Base-by-base conservation (phyloP, 1,140 invertebrate species). In the Dicyema japonicum region DNA sequence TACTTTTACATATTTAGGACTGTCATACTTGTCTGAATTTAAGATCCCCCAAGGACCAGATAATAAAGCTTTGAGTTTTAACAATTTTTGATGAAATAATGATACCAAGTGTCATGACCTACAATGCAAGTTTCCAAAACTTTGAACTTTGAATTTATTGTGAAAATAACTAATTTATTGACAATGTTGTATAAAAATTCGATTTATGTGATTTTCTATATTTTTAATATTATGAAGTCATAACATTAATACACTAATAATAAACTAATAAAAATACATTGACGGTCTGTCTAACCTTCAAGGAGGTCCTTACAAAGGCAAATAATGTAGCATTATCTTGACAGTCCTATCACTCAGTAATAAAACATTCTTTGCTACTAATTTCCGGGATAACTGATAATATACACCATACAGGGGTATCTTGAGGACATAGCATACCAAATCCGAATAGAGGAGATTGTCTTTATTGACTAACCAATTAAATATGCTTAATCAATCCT, bases 331-430 rank as follows among this genome's bases (percentile, higher is more conserved):
- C 85, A 52, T 97, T 97, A 48, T 97, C 38, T 88, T 64, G 1
- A 97, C 88, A 0, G 88, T 97, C 9, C 88, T 88, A 50, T 97
- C 88, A 34, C 74, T 82, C 42, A 97, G 97, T 19, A 97, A 55
- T 1, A 88, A 88, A 85, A 97, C 97, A 44, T 97, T 97, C 88
- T 97, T 97, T 3, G 80, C 85, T 7, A 97, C 88, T 14, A 97
- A 58, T 36, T 78, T 62, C 65, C 72, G 46, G 9, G 57, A 46
- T 45, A 37, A 7, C 7, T 11, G 12, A 26, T 11, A 7, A 12
- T 11, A 44, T n/a, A 42, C 42, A 70, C 69, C 52, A 94, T 97
- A 54, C 88, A 97, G 25, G 88, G 85, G 36, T 92, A 72, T 39
- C 88, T 62, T 97, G 85, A 6, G 88, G 88, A 58, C 88, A 97